phyloP scores from a whole-genome alignment of 2,888 invertebrate species.

The Sympetrum striolatum region DNA sequence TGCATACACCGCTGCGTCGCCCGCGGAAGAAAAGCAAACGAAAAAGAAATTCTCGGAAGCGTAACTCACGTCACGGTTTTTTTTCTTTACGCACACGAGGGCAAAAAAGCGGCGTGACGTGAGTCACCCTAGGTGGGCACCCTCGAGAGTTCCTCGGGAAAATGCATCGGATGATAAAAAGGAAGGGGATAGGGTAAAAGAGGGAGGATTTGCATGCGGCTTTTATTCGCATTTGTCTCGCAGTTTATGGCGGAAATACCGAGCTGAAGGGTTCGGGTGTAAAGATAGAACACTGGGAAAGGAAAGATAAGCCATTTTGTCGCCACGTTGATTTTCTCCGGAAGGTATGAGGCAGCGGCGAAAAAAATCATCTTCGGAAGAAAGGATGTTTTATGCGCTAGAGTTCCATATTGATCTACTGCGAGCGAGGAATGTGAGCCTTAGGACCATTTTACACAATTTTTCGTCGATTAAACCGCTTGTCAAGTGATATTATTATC shows the following conservation, averaged over 20 bases:
- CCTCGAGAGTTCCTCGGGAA: not conserved
- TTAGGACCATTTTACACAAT: too few species aligned
- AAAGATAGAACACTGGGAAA: not conserved
- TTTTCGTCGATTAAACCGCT: too few species aligned
- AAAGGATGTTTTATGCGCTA: too few species aligned
- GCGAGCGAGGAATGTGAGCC: too few species aligned
- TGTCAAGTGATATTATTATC: too few species aligned
- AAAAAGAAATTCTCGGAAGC: not conserved
- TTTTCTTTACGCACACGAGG: not conserved
- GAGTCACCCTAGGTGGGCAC: slow-evolving; percentile 32
- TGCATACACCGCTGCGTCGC: not conserved
- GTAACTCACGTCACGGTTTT: not conserved
- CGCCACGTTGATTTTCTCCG: too few species aligned
- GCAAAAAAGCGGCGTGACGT: slow-evolving; percentile 20
- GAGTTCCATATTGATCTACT: too few species aligned
- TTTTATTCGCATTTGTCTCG: not conserved
- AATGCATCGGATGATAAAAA: not conserved
- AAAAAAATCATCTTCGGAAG: too few species aligned
- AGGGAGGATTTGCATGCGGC: not conserved
- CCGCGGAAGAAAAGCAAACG: not conserved
- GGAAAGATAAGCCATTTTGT: not conserved
- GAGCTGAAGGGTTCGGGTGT: not conserved
- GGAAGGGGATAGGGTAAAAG: not conserved
- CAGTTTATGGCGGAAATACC: not conserved
- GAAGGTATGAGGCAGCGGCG: too few species aligned